Conservation (phyloP, 2,797 vertebrate genomes). For the Hapalemur alaotrensis region DNA sequence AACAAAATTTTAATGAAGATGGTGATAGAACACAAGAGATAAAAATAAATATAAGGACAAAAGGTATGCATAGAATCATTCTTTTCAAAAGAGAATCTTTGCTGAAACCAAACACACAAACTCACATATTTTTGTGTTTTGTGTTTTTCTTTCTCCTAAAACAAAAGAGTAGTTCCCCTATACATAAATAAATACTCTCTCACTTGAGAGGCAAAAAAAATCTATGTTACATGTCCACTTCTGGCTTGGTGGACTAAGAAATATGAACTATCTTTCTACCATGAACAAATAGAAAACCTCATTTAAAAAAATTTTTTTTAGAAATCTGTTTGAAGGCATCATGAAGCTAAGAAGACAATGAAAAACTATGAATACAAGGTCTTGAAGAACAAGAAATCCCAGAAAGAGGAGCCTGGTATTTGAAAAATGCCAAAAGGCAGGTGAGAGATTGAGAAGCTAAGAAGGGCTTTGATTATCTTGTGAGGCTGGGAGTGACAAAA, state of each 20-base stretch:
- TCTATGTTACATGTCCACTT: neutral
- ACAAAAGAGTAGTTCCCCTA: neutral
- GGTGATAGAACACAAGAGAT: neutral
- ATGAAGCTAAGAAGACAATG: neutral
- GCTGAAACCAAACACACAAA: neutral
- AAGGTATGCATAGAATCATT: neutral
- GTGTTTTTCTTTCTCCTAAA: neutral
- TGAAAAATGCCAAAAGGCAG: constrained; percentile 9
- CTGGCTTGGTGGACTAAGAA: neutral
- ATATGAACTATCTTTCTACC: neutral
- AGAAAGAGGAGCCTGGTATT: neutral
- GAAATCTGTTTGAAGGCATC: neutral
- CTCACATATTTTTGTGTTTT: neutral
- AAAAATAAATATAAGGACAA: neutral
- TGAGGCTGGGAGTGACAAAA: neutral
- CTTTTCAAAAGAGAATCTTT: neutral
- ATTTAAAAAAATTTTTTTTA: neutral
- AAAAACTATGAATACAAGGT: neutral
- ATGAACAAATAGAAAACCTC: neutral
- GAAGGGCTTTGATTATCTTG: neutral
- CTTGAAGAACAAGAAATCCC: neutral
- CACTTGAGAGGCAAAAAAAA: neutral
- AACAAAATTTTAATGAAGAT: neutral
- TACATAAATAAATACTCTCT: neutral
- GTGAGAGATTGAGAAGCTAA: neutral